Percentiles rank a stretch among this genome's conserved stretches.
Conservation (phyloP, 2,797 vertebrate genomes). For the Clarias platycephalus region DNA sequence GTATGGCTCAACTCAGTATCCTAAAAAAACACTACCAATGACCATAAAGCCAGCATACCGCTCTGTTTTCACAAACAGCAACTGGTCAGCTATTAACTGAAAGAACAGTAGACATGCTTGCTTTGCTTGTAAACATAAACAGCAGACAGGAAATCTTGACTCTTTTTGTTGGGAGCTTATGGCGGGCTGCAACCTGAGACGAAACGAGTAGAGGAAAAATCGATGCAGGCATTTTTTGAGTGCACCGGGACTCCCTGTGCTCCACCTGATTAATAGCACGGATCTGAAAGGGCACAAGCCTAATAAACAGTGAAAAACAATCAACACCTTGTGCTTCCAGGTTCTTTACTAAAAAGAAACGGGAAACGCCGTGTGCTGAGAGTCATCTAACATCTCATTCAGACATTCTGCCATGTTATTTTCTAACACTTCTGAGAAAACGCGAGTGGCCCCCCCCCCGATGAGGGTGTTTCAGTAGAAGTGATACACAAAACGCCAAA, state of each 20-base stretch:
- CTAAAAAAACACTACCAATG: background rate
- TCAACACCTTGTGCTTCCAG: background rate
- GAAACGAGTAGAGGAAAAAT: constrained; percentile 4
- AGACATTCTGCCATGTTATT: background rate
- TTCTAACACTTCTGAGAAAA: background rate
- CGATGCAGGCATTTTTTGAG: constrained; percentile 20
- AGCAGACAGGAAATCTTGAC: background rate
- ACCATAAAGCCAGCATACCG: background rate
- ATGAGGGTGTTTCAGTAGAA: background rate
- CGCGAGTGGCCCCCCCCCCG: background rate
- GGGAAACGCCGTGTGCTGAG: no score
- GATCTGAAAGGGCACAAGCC: constrained; percentile 24
- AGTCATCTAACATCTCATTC: background rate
- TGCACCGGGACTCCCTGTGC: constrained; percentile 36
- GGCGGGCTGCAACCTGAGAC: constrained; percentile 21
- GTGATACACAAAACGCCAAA: background rate
- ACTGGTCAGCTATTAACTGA: background rate
- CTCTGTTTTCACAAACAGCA: background rate
- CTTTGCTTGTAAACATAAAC: constrained; percentile 10
- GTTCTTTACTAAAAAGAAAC: background rate
- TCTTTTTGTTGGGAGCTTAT: constrained; percentile 10
- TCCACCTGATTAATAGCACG: constrained; percentile 33
- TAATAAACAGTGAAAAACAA: constrained; percentile 23
- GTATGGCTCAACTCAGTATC: background rate
- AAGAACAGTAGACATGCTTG: background rate